Base-by-base conservation (phyloP, 2,797 vertebrate genomes). In the Liasis olivaceus region DNA sequence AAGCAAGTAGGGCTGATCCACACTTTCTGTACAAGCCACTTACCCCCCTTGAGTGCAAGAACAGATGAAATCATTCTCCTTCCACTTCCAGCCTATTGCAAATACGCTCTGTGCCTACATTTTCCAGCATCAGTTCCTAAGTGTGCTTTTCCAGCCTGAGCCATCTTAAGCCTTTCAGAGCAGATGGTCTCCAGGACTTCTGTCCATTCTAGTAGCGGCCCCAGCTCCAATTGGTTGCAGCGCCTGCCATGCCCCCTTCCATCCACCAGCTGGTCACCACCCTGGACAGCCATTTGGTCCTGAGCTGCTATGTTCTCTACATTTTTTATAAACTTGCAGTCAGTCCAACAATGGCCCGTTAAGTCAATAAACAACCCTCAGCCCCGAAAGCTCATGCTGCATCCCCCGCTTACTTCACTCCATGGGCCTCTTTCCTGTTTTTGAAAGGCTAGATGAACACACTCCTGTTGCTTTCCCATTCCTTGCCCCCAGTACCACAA, bases 1-100 rank as follows among this genome's bases (percentile, higher is more conserved):
- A 94, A 86, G 93, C 95, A 0, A 86, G 93, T 90, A 81, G 91
- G 95, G 93, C 91, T 94, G 89, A 42, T 93, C 58, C 28, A 20
- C 22, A 13, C 3, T 2, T 1, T 87, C 9, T 91, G 15, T 87
- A 24, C 14, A 56, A 17, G 17, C 31, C 7, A 62, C 28, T n/a
- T 17, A 22, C 8, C 72, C 3, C 17, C 4, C 7, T 42, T 77
- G 72, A 7, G 17, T 20, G 2, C 31, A 77, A 42, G 8, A 3
- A 77, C 8, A 42, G 72, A 42, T n/a, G 36, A 72, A 31, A 42
- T 77, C 9, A 77, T 42, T 77, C 17, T 77, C 36, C 36, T 42
- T 77, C 72, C 15, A 11, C 17, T 77, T 77, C 36, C 8, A 42
- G 3, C 17, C 36, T 31, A 42, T 22, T 77, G 72, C 7, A 77